Evolutionary conservation across 2,113 vertebrate genomes (phyloP), one percentile per base, ranked within the genome.

Genomic region (Pygoscelis adeliae): DNA sequence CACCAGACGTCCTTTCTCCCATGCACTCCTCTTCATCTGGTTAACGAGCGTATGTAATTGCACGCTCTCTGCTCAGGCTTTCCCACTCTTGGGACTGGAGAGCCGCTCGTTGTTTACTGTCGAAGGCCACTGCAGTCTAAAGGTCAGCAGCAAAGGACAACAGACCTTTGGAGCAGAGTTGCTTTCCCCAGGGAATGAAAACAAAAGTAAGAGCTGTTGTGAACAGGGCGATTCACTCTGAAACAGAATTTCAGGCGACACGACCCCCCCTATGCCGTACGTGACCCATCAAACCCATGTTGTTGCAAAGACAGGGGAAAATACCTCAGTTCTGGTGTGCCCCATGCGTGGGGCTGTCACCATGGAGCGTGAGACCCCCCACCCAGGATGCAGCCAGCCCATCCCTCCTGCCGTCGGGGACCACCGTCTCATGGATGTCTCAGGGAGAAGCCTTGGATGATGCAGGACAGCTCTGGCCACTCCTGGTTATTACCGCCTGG

Each of bases 111-210:
- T 95, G 89, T 87, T 96, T 92, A 69, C 81, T 85, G 1, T 12
- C 1, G 1, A 76, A 76, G 40, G 78, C 77, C 6, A 15, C 52
- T 1, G 2, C 40, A 44, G 97, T 93, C 92, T 89, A 95, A 96
- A 96, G 95, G 92, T 96, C 93, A 95, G 34, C 77, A 72, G 77
- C 4, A 23, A 91, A 82, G 20, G 47, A 94, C 71, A 91, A 94
- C 90, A 94, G 91, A 95, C 92, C 94, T 97, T 97, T 93, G 94
- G 90, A 94, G 50, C 85, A 62, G 46, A 83, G 56, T 3, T 59
- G 55, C 79, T 79, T 72, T 78, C 88, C 70, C 23, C 30, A 38
- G 42, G 34, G 65, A 61, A 87, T 15, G 21, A 84, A 95, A 92
- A 77, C 1, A 4, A 66, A 86, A 88, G 13, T 9, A 70, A 73